Base-by-base conservation (phyloP, 2,797 vertebrate genomes). In the Cossypha dichroa region DNA sequence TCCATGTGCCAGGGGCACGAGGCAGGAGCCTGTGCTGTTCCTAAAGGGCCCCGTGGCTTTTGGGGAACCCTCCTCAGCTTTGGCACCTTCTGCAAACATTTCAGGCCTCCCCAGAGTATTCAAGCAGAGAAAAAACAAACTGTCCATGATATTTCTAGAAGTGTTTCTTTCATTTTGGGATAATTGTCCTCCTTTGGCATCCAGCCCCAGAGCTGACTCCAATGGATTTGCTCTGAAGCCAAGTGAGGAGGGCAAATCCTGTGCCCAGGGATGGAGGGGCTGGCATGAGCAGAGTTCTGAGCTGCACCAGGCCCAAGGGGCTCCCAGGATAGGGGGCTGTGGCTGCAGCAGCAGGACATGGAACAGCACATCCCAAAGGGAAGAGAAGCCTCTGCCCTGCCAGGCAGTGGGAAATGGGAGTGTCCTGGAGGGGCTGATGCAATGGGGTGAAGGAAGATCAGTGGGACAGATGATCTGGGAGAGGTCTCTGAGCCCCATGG, bases 1-100 rank as follows among this genome's bases (percentile, higher is more conserved):
- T 18, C 77, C 15, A 1, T 2, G 6, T 59, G 60, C 43, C 34
- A 8, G 6, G 10, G 33, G 28, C 84, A 77, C 0, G 0, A 76
- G 64, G 18, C 60, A 31, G 52, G 51, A 75, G 21, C 23, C 1
- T 5, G n/a, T 58, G 68, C 43, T 46, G 7, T 15, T 69, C 2
- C 0, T 41, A 13, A 54, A 34, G 78, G 40, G 8, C n/a, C 14
- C 2, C 0, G 4, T 45, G 13, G 15, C 33, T 83, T 85, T 69
- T 55, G 36, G 51, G 21, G 41, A 23, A 6, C 18, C 28, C 7
- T 94, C 43, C 33, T 33, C 22, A 31, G 13, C 55, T 91, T 51
- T 22, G 22, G 20, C 29, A 48, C 45, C 74, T 91, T 59, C 78
- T 89, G 52, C 45, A 51, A 68, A 26, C 16, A 34, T 26, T 60